Evolutionary conservation across 1,140 invertebrate genomes (phyloP).

Genomic region (Agraylea sexmaculata): DNA sequence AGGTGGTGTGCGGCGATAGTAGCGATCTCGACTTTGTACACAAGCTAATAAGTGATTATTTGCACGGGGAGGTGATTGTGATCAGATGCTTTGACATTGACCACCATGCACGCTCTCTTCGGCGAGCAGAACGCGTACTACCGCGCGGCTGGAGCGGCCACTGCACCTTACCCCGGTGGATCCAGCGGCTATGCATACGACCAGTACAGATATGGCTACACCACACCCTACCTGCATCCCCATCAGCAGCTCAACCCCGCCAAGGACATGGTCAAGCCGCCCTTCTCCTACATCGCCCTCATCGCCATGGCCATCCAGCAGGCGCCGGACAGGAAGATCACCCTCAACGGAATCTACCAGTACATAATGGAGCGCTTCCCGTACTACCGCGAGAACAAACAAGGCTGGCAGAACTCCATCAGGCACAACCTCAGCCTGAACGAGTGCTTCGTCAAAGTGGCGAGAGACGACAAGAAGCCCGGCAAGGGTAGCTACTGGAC

Average conservation of each 20-base stretch:
- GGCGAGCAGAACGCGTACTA: constrained; percentile 70
- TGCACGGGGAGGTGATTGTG: no score
- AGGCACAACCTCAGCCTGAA: constrained; percentile 95
- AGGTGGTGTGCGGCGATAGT: no score
- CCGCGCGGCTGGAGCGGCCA: constrained; percentile 32
- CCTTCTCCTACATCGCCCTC: constrained; percentile 95
- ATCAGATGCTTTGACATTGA: no score
- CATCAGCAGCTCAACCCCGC: constrained; percentile 60
- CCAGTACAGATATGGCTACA: constrained; percentile 63
- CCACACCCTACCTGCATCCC: constrained; percentile 43
- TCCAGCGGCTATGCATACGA: constrained; percentile 51
- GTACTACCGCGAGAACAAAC: constrained; percentile 95
- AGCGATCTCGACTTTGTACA: no score
- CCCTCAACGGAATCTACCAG: constrained; percentile 95
- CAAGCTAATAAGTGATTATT: no score
- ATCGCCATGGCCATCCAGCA: constrained; percentile 98
- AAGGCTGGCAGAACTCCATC: constrained; percentile 92
- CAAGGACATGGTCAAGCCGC: constrained; percentile 89
- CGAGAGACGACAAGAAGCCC: constrained; percentile 83
- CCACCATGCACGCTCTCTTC: constrained; percentile 74
- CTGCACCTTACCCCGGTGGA: constrained; percentile 32
- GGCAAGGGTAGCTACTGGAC: constrained; percentile 98
- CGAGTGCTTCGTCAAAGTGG: constrained; percentile 97
- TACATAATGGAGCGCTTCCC: constrained; percentile 98
- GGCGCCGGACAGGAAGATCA: constrained; percentile 85